phyloP scores from a whole-genome alignment of 2,888 invertebrate species.

The Myopa testacea region DNA sequence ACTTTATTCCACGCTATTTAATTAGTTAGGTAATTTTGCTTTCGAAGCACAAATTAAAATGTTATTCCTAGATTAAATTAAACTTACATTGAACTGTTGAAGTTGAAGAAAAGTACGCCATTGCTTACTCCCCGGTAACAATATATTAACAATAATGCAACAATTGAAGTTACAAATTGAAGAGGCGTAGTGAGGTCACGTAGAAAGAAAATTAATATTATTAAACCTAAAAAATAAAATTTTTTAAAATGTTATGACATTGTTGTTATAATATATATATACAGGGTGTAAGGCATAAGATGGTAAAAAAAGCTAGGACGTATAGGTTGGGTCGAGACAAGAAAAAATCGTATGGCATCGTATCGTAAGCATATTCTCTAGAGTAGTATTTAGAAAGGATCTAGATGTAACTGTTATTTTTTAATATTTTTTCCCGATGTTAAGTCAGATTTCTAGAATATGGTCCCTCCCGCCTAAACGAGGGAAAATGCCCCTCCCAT shows the following conservation, averaged over 20 bases:
- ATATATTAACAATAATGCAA: constrained; percentile 53
- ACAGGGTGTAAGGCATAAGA: not conserved
- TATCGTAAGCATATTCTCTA: too few species aligned
- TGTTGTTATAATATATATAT: not conserved
- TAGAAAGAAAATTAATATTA: constrained; percentile 46
- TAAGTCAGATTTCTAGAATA: too few species aligned
- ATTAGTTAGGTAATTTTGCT: too few species aligned
- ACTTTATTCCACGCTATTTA: too few species aligned
- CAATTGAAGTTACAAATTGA: constrained; percentile 50
- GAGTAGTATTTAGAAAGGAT: too few species aligned
- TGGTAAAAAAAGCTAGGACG: not conserved
- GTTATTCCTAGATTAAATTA: not conserved
- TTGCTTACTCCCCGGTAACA: constrained; percentile 54
- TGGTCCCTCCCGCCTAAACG: too few species aligned
- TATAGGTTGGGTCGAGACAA: not conserved
- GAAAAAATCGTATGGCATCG: too few species aligned
- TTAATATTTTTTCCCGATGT: too few species aligned
- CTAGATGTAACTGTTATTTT: too few species aligned
- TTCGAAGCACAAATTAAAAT: not conserved
- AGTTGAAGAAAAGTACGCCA: constrained; percentile 48
- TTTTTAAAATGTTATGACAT: not conserved
- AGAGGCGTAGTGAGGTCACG: constrained; percentile 47
- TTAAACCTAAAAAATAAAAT: constrained; percentile 50
- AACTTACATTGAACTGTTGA: constrained; percentile 49
- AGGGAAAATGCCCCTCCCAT: too few species aligned